Conservation (phyloP, 92 coral and sea anemone genomes). For the Porites rus region DNA sequence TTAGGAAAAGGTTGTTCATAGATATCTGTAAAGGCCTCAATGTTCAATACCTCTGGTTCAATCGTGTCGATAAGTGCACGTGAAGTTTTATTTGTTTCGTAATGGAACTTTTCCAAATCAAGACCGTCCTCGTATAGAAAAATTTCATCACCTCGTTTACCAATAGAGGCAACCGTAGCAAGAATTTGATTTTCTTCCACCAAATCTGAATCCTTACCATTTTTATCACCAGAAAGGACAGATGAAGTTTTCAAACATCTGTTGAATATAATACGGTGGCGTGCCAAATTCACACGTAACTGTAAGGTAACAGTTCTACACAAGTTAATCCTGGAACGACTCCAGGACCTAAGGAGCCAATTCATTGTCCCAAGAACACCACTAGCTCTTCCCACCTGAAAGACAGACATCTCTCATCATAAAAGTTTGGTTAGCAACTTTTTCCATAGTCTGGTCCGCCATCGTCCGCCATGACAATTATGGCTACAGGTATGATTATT, state of each 20-base stretch:
- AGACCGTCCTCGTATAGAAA: background rate
- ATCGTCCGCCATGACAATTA: background rate
- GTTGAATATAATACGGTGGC: background rate
- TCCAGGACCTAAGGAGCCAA: background rate
- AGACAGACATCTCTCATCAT: conserved; percentile 4
- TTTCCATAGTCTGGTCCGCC: background rate
- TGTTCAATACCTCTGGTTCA: conserved; percentile 21
- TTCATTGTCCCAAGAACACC: background rate
- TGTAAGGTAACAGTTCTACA: background rate
- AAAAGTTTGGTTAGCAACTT: background rate
- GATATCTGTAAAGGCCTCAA: conserved; percentile 35
- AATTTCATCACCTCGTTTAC: background rate
- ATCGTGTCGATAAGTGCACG: background rate
- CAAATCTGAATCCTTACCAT: background rate
- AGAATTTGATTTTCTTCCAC: background rate
- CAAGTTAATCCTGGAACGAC: background rate
- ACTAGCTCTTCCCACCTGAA: background rate
- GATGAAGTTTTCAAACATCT: conserved; percentile 25
- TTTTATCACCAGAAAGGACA: background rate
- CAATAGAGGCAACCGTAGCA: background rate
- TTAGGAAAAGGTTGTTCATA: conserved; percentile 60
- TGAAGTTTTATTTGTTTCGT: background rate
- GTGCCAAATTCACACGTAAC: background rate
- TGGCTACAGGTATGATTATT: too few relatives aligned
- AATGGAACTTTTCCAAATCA: background rate